These are phyloP conservation scores for Cossypha dichroa DNA, from an alignment of 2,797 vertebrate species.

Conservation along the genomic window DNA sequence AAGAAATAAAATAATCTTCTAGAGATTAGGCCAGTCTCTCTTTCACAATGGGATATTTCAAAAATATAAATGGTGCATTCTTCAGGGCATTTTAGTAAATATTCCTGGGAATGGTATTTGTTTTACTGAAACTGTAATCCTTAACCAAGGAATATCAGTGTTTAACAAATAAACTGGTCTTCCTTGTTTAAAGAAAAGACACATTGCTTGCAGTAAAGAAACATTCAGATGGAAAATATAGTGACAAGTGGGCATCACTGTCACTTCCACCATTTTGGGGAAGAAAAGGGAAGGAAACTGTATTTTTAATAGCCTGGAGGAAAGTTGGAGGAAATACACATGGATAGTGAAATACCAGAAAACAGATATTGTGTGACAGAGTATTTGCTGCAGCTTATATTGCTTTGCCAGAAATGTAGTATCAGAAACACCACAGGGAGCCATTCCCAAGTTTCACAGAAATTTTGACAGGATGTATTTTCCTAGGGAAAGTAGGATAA, in stretches of 20 bases:
- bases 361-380: neutral
- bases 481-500: neutral
- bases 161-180: neutral
- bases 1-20: neutral
- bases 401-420: neutral
- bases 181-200: neutral
- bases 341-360: neutral
- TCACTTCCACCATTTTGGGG: neutral
- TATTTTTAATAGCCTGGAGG: neutral
- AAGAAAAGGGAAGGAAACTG: neutral
- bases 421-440: neutral
- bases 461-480: neutral
- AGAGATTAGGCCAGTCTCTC: neutral
- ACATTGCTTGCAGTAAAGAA: neutral
- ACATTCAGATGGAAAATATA: neutral
- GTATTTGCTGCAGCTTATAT: neutral
- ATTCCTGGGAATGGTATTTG: neutral
- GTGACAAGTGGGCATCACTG: neutral
- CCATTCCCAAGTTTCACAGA: neutral
- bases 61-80: neutral
- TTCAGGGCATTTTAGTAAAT: neutral
- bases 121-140: neutral
- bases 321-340: neutral
- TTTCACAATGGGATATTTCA: neutral
- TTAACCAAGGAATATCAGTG: neutral